Base-by-base conservation (phyloP, 2,888 invertebrate genomes). In the Ophonus ardosiacus region DNA sequence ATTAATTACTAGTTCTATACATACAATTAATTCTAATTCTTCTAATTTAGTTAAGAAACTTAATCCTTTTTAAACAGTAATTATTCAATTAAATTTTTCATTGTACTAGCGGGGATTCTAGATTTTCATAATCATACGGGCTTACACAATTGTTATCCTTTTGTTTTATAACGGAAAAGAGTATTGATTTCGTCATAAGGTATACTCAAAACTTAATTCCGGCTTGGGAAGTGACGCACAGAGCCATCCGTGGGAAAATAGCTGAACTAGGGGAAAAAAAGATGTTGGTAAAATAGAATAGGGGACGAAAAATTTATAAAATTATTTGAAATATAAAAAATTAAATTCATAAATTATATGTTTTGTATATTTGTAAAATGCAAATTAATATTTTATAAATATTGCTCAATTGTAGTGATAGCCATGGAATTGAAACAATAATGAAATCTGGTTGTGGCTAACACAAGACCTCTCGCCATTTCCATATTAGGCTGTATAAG, bases 71-170 rank as follows among this genome's bases (percentile, higher is more conserved):
- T 63, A 63, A 63, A 7, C 31, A 13, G 13, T 57, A 78, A 78
- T 78, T 78, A 78, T 17, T n/a, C 40, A 78, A 78, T 78, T 57
- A 78, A 78, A 78, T 24, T 57, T 57, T 78, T 57, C 78, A 57
- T 78, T 56, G 56, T 78, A 15, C n/a, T 78, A 71, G 51, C 74
- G 51, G 24, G 24, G 78, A 78, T 78, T 78, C 43, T 21, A 21
- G 63, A 21, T 63, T 68, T 68, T 74, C 43, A 38, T 24, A 78
- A 31, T 21, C 78, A 78, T 78, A 78, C 57, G 78, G 78, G 78
- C 78, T 24, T 57, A 78, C n/a, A 78, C 57, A 78, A 78, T 57
- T 78, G 7, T 18, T 21, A 56, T 13, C 24, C 78, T 78, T 78
- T 78, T 78, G 78, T 78, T 78, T 78, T 78, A 57, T 31, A 51